phyloP scores from a whole-genome alignment of 1,140 invertebrate species.

The Papilio polytes region DNA sequence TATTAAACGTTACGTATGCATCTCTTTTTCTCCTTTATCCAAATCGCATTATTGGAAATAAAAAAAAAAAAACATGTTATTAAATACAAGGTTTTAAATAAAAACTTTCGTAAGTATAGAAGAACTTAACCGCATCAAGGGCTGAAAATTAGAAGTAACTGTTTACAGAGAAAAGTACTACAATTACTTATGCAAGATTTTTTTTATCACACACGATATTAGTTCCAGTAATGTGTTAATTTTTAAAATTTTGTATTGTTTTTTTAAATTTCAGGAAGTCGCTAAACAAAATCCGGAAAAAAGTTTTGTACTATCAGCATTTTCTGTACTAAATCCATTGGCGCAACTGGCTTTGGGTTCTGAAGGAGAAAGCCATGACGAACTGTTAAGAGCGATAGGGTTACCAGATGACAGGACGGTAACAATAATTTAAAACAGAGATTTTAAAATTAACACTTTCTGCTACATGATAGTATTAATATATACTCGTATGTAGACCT shows the following conservation, averaged over 20 bases:
- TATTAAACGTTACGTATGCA: too few species aligned
- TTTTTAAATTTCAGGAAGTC: conserved; percentile 47
- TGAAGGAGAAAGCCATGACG: conserved; percentile 50
- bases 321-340: conserved; percentile 52
- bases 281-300: conserved; percentile 45
- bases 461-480: too few species aligned
- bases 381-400: conserved; percentile 50
- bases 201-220: too few species aligned
- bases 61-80: too few species aligned
- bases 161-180: background rate
- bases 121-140: background rate
- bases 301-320: conserved; percentile 54
- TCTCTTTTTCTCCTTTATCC: too few species aligned
- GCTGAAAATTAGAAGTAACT: background rate
- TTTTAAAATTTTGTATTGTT: background rate
- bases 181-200: too few species aligned
- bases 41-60: too few species aligned
- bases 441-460: too few species aligned
- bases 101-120: background rate
- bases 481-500: background rate
- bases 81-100: too few species aligned
- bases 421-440: conserved; percentile 30
- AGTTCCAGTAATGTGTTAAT: too few species aligned
- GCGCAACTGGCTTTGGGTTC: conserved; percentile 51
- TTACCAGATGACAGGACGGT: conserved; percentile 50